Percentiles rank a stretch among this genome's conserved stretches.
These are phyloP conservation scores for Fragariocoptes setiger DNA, from an alignment of 1,140 invertebrate genomes.

Conservation along the genomic window DNA sequence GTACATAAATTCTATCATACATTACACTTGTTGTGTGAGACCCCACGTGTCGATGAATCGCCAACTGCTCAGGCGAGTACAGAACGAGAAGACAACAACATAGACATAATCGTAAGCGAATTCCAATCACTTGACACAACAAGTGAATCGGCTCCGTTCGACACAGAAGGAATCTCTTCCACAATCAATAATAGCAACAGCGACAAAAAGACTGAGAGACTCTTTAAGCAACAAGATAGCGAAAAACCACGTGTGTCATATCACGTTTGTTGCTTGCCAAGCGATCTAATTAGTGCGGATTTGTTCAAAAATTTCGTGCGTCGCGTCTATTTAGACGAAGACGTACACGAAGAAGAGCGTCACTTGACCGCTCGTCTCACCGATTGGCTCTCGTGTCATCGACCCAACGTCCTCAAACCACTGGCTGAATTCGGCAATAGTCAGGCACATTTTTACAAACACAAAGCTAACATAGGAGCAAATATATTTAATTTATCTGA, in stretches of 20 bases:
- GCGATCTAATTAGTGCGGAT: background rate
- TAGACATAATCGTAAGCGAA: background rate
- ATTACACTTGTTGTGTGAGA: too few relatives aligned
- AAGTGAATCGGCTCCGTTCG: too few relatives aligned
- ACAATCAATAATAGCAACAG: background rate
- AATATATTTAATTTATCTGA: too few relatives aligned
- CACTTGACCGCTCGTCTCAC: background rate
- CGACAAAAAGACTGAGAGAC: background rate
- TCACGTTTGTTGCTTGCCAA: background rate
- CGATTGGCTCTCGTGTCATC: background rate
- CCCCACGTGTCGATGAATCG: background rate
- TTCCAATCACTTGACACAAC: too few relatives aligned
- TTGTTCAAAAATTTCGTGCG: background rate
- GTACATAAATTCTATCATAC: background rate
- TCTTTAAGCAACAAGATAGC: background rate
- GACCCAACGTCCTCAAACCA: background rate
- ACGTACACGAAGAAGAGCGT: background rate
- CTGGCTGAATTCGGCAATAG: too few relatives aligned
- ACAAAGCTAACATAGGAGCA: too few relatives aligned
- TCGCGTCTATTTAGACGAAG: background rate
- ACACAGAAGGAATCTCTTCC: background rate
- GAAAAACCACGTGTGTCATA: background rate
- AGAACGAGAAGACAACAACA: too few relatives aligned
- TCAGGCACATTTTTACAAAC: too few relatives aligned
- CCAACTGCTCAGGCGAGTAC: background rate